Conservation (phyloP, 92 coral and sea anemone species). For the Heteractis magnifica region DNA sequence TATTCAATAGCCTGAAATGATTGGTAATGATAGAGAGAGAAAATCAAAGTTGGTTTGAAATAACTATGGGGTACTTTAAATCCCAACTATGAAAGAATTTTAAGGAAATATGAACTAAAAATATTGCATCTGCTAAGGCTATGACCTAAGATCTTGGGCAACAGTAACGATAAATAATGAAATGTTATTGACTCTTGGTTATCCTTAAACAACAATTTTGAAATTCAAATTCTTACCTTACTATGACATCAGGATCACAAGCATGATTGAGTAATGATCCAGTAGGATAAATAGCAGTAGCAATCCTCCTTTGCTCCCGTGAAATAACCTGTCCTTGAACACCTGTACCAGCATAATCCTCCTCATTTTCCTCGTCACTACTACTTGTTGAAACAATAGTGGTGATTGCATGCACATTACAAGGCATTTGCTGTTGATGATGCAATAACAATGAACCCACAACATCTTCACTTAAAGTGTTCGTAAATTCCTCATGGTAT, state of each 20-base stretch:
- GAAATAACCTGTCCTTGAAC: slow-evolving; percentile 60
- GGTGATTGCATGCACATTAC: slow-evolving; percentile 95
- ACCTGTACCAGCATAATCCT: slow-evolving; percentile 16
- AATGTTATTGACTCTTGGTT: not conserved
- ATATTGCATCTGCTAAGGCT: not conserved
- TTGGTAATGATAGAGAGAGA: not conserved
- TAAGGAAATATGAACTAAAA: not conserved
- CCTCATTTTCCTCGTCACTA: slow-evolving; percentile 43
- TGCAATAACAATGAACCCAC: slow-evolving; percentile 83
- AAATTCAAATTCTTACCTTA: slow-evolving; percentile 60
- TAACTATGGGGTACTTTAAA: no score
- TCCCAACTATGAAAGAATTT: no score
- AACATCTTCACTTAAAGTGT: slow-evolving; percentile 53
- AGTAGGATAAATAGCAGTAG: slow-evolving; percentile 88
- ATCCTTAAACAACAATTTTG: not conserved
- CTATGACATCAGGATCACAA: slow-evolving; percentile 99
- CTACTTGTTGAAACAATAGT: slow-evolving; percentile 67
- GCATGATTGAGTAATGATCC: slow-evolving; percentile 95
- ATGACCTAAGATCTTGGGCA: not conserved
- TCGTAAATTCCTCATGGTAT: slow-evolving; percentile 27
- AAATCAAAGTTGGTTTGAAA: no score
- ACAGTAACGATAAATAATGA: no score
- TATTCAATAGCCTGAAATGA: not conserved
- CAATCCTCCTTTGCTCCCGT: slow-evolving; percentile 88
- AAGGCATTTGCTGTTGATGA: slow-evolving; percentile 91